Base-by-base conservation (phyloP, 1,140 invertebrate species). In the Cephus cinctus region DNA sequence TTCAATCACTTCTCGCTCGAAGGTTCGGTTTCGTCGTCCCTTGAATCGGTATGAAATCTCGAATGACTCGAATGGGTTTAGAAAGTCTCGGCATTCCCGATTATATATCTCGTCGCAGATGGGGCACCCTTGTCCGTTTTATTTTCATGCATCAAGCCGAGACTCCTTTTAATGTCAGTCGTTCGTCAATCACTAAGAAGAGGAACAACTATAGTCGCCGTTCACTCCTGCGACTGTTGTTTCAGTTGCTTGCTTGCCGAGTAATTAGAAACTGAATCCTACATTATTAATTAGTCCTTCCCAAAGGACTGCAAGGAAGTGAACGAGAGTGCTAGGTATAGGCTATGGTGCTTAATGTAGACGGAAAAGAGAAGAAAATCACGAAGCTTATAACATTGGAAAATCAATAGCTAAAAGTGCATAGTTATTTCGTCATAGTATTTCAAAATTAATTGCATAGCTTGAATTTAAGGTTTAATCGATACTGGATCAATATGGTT, bases 181-280 rank as follows among this genome's bases (percentile, higher is more conserved):
- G 48, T 53, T 57, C 43, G 41, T 50, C 55, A 53, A 53, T 57
- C 40, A 43, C 23, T 40, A 9, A 27, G 30, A 32, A n/a, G 21
- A 15, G 6, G 32, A 32, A 34, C 32, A 32, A 30, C 38, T 48
- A 12, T 32, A 15, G 21, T 40, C 19, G 2, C 9, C 8, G 19
- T 44, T 21, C 21, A 25, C 12, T 11, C 11, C 14, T 12, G 31
- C 18, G 15, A 32, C 36, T 38, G 20, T 5, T 34, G n/a, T 32
- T 36, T 8, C 21, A n/a, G 12, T 2, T 19, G 14, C 16, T 20
- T 16, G 3, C 5, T 21, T 15, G 2, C 18, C 2, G 2, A 6
- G 42, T 51, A 51, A 51, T 51, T 51, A 51, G 49, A 18, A 43
- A 18, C 36, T 34, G 25, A 38, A 44, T 31, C 41, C 36, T 19